Conservation (phyloP, 2,797 vertebrate genomes). For the Gouania willdenowi region DNA sequence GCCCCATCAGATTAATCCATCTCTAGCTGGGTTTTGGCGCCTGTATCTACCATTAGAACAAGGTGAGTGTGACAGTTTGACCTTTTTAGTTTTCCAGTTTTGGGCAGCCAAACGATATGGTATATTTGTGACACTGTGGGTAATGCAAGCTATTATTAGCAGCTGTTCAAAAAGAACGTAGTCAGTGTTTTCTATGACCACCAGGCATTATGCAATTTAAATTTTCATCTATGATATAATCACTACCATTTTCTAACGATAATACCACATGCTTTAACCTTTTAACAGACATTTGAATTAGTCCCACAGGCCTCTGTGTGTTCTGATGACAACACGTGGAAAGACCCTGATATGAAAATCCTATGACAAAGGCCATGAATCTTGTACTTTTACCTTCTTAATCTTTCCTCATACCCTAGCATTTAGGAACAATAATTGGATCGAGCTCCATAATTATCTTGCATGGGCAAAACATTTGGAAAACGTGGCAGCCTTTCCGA, state of each 20-base stretch:
- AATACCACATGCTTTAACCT: neutral
- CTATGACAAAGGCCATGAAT: neutral
- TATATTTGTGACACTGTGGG: constrained; percentile 14
- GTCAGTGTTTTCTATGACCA: neutral
- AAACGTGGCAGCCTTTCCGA: neutral
- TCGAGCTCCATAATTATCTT: neutral
- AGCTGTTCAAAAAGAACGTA: neutral
- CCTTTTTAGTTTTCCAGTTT: constrained; percentile 43
- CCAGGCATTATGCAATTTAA: neutral
- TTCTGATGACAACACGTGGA: too few relatives aligned
- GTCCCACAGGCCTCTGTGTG: too few relatives aligned
- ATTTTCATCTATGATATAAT: neutral
- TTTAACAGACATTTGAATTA: neutral
- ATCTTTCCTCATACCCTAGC: neutral
- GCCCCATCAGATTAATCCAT: constrained; percentile 29
- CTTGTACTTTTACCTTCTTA: neutral
- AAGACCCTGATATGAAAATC: neutral
- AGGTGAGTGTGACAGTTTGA: constrained; percentile 39
- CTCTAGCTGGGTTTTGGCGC: constrained; percentile 2
- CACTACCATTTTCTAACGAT: neutral
- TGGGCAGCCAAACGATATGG: neutral
- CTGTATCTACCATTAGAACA: constrained; percentile 24
- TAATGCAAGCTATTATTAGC: neutral
- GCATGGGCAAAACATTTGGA: neutral
- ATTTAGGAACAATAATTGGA: neutral